A percentile compares a stretch with the other conserved stretches of the same genome.
These are phyloP conservation scores for Oreochromis tanganicae DNA, from an alignment of 2,113 vertebrate genomes.

Conservation along the genomic window DNA sequence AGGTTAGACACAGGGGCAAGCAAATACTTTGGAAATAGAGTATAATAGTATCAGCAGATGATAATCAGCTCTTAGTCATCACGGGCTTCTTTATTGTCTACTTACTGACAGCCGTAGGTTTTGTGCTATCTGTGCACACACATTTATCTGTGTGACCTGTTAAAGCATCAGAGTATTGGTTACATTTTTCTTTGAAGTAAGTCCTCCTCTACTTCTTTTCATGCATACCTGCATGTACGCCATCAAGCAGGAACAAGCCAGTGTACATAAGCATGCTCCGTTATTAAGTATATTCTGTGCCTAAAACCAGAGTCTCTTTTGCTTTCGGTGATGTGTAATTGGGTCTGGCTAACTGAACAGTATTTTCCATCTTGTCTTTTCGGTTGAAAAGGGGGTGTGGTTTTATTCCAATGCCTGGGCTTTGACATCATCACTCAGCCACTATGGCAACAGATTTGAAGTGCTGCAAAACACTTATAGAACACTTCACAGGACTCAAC, in stretches of 20 bases:
- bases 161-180: background rate
- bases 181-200: background rate
- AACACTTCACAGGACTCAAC: conserved; percentile 25
- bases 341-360: conserved; percentile 20
- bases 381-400: conserved; percentile 26
- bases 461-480: conserved; percentile 61
- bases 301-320: conserved; percentile 7
- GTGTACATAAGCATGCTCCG: background rate
- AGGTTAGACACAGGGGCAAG: background rate
- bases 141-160: background rate
- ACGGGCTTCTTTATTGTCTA: background rate
- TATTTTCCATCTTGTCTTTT: conserved; percentile 51
- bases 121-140: background rate
- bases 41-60: background rate
- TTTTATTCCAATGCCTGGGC: conserved; percentile 36
- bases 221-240: background rate
- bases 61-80: background rate
- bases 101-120: background rate
- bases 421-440: conserved; percentile 61
- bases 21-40: conserved; percentile 21
- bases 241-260: background rate
- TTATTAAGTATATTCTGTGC: conserved; percentile 10
- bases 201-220: background rate
- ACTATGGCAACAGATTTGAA: conserved; percentile 59
- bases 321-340: conserved; percentile 5